These are phyloP conservation scores for Nemotelus nigrinus DNA, from an alignment of 2,888 invertebrate species.

Conservation along the genomic window DNA sequence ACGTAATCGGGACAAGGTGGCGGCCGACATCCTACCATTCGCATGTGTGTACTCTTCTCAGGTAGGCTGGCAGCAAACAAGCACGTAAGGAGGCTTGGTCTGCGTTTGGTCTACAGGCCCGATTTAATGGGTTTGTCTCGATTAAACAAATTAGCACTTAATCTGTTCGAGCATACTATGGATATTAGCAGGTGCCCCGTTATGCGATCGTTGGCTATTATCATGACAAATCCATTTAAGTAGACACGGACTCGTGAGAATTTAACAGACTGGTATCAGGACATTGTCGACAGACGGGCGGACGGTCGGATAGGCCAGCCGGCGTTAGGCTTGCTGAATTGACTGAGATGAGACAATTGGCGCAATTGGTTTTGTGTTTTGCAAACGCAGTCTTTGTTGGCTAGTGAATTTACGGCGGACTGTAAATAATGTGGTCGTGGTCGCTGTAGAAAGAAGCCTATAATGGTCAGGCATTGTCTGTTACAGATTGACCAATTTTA, in stretches of 20 bases:
- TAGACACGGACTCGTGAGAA: not conserved
- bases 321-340: too few species aligned
- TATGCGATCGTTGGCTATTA: not conserved
- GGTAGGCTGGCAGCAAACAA: not conserved
- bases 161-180: constrained; percentile 7
- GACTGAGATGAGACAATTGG: too few species aligned
- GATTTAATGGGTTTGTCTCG: constrained; percentile 16
- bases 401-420: not conserved
- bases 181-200: constrained; percentile 19
- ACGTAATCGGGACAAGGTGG: constrained; percentile 4
- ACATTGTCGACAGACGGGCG: too few species aligned
- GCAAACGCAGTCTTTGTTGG: not conserved
- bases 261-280: not conserved
- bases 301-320: too few species aligned
- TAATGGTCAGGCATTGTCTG: too few species aligned
- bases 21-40: constrained; percentile 16
- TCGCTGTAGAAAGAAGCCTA: too few species aligned
- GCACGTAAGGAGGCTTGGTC: not conserved
- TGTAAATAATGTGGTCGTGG: not conserved
- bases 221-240: constrained; percentile 4
- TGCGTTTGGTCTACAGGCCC: not conserved
- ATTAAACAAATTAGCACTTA: constrained; percentile 31
- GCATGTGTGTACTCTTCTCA: not conserved
- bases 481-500: too few species aligned
- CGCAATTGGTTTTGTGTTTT: not conserved